Evolutionary conservation across 37 sponge, comb jelly and placozoan genomes (phyloP).

Genomic region (Spongilla lacustris): DNA sequence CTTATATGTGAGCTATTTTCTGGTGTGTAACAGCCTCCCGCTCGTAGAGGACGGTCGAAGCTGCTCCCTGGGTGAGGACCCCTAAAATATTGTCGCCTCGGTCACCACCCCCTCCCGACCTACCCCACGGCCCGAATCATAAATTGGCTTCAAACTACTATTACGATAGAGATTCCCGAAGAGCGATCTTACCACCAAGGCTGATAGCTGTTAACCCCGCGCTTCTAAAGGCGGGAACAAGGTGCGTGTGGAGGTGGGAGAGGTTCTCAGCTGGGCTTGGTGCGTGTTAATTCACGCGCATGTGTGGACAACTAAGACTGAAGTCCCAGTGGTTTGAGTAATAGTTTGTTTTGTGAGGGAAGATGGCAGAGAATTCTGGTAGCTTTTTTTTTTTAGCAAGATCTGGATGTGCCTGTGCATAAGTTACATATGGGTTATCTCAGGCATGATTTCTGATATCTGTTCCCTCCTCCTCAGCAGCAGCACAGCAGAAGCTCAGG

Average conservation of each 20-base stretch:
- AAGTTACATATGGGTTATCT: too few species aligned
- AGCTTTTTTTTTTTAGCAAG: too few species aligned
- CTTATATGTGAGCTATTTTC: not conserved
- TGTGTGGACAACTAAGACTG: not conserved
- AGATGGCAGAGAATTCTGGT: too few species aligned
- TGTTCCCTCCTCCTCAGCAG: constrained; percentile 10
- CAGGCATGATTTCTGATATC: too few species aligned
- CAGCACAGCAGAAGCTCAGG: constrained; percentile 42
- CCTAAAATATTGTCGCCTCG: constrained; percentile 21
- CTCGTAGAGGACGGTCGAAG: constrained; percentile 32
- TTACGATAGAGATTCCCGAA: constrained; percentile 56
- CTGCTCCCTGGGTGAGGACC: constrained; percentile 47
- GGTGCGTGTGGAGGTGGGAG: not conserved
- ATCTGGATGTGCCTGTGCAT: too few species aligned
- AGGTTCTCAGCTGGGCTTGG: too few species aligned
- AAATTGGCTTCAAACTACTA: constrained; percentile 79
- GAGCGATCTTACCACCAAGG: constrained; percentile 68
- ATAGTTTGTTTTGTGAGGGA: too few species aligned
- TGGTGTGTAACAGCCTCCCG: not conserved
- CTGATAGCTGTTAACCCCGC: constrained; percentile 12
- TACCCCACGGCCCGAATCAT: constrained; percentile 80
- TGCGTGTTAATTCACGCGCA: not conserved
- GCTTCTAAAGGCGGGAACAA: constrained; percentile 7
- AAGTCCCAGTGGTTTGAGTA: too few species aligned
- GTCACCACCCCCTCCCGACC: constrained; percentile 70